Conservation (phyloP, 2,797 vertebrate genomes). For the Loriculus beryllinus region DNA sequence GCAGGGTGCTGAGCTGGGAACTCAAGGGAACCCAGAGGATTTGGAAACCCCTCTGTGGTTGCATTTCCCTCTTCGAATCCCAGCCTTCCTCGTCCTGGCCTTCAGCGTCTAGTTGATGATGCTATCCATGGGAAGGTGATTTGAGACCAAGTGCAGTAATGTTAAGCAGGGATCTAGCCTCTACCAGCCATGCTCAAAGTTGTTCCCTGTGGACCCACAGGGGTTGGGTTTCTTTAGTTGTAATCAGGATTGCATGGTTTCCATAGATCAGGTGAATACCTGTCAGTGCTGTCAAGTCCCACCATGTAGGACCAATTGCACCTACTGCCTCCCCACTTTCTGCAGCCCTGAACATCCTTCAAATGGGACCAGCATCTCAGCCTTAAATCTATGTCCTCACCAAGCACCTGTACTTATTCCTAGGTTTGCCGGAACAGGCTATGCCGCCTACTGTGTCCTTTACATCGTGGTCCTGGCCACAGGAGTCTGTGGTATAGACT, state of each 20-base stretch:
- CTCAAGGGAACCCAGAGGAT: neutral
- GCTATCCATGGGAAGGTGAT: neutral
- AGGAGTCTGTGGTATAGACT: neutral
- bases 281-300: neutral
- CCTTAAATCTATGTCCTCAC: neutral
- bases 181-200: neutral
- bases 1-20: conserved; percentile 6
- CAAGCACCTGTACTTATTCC: neutral
- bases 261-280: neutral
- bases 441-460: neutral
- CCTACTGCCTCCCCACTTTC: neutral
- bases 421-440: neutral
- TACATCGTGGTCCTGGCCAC: neutral
- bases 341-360: neutral
- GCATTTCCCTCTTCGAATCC: neutral
- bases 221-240: neutral
- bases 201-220: neutral
- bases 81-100: neutral
- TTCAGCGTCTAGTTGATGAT: neutral
- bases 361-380: neutral
- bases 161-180: neutral
- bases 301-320: neutral
- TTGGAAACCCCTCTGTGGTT: neutral
- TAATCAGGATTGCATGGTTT: neutral
- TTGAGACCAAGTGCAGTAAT: neutral